Percentiles rank a stretch among this genome's conserved stretches.
Conservation (phyloP, 1,140 invertebrate genomes). For the Ladona fulva region DNA sequence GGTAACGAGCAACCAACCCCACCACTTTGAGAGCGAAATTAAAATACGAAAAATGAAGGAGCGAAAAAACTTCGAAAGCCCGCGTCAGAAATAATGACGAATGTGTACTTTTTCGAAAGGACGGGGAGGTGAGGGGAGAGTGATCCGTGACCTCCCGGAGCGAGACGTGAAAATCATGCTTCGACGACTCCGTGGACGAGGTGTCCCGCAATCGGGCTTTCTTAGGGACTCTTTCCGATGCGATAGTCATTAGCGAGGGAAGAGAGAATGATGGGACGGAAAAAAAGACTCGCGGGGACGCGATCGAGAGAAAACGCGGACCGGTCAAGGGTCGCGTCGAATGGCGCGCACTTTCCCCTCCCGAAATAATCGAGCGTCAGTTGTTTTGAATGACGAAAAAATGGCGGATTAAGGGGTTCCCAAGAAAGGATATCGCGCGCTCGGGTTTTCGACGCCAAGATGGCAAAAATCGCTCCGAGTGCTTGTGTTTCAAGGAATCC, state of each 20-base stretch:
- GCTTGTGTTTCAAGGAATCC: too few species aligned
- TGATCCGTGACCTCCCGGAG: not conserved
- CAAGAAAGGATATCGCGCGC: too few species aligned
- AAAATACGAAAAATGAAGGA: not conserved
- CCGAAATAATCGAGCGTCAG: not conserved
- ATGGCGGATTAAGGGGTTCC: too few species aligned
- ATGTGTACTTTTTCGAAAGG: not conserved
- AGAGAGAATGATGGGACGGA: not conserved
- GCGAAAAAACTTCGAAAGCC: not conserved
- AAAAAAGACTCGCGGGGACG: not conserved
- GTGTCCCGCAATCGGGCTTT: not conserved
- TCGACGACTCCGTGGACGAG: not conserved
- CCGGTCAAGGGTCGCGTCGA: not conserved
- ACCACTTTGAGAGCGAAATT: not conserved
- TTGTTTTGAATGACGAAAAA: too few species aligned
- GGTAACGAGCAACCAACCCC: not conserved
- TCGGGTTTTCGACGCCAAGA: too few species aligned
- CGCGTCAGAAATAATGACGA: conserved; percentile 5
- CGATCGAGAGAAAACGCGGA: not conserved
- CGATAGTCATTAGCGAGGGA: not conserved
- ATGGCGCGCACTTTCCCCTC: not conserved
- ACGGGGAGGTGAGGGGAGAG: not conserved
- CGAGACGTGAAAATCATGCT: not conserved
- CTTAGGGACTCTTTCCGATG: not conserved
- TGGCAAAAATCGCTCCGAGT: too few species aligned